Conservation (phyloP, 1,140 invertebrate genomes). For the Lutraria rhynchaena region DNA sequence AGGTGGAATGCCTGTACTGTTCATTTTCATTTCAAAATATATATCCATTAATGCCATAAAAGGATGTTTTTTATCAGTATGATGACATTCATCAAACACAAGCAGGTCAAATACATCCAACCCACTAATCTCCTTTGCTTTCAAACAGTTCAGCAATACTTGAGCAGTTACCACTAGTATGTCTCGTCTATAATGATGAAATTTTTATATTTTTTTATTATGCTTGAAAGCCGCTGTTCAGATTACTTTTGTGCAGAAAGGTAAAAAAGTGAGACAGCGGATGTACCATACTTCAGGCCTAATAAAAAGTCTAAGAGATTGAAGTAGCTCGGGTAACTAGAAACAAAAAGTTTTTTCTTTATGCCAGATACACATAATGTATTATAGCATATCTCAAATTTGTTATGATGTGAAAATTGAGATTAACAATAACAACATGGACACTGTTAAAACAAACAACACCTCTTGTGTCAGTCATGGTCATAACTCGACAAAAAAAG, state of each 20-base stretch:
- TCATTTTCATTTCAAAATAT: constrained; percentile 73
- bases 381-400: too few relatives aligned
- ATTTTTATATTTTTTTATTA: too few relatives aligned
- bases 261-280: too few relatives aligned
- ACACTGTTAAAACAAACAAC: background rate
- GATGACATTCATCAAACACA: constrained; percentile 82
- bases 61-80: constrained; percentile 76
- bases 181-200: constrained; percentile 63
- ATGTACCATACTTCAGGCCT: too few relatives aligned
- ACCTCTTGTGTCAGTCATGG: background rate
- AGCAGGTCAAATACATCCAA: constrained; percentile 72
- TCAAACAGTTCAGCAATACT: constrained; percentile 76
- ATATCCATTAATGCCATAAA: constrained; percentile 78
- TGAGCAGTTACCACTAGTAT: constrained; percentile 80
- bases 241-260: too few relatives aligned
- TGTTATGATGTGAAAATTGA: too few relatives aligned
- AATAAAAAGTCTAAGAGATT: too few relatives aligned
- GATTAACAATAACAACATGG: too few relatives aligned
- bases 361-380: background rate
- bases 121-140: constrained; percentile 58
- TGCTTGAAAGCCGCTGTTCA: too few relatives aligned
- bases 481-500: background rate
- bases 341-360: too few relatives aligned
- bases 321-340: too few relatives aligned
- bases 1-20: background rate